These are phyloP conservation scores for Epiblema foenella DNA, from an alignment of 2,888 invertebrate species.

Conservation along the genomic window DNA sequence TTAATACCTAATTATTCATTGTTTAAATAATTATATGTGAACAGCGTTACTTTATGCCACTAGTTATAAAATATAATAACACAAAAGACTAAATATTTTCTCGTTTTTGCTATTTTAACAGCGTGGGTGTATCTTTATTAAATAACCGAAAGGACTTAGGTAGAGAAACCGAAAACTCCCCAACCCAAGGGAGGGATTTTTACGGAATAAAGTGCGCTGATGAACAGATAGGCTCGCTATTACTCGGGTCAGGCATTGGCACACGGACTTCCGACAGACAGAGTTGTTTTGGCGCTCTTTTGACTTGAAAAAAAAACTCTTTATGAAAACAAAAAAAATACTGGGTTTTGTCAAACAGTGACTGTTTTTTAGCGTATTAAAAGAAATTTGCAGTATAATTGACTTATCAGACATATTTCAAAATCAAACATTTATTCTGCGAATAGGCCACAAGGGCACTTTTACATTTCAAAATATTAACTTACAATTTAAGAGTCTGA, in stretches of 20 bases:
- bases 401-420: too few species aligned
- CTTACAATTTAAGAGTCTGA: too few species aligned
- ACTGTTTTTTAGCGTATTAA: too few species aligned
- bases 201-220: constrained; percentile 33
- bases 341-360: too few species aligned
- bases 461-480: too few species aligned
- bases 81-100: constrained; percentile 15
- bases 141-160: constrained; percentile 37
- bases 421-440: too few species aligned
- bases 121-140: constrained; percentile 42
- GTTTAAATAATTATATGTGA: background rate
- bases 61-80: background rate
- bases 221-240: constrained; percentile 28
- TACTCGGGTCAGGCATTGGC: constrained; percentile 18
- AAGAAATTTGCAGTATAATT: too few species aligned
- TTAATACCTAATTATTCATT: background rate
- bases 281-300: background rate
- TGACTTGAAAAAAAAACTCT: constrained; percentile 1
- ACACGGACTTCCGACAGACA: background rate
- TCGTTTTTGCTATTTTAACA: constrained; percentile 33
- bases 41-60: background rate
- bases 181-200: constrained; percentile 34
- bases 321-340: too few species aligned
- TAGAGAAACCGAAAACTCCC: constrained; percentile 30
- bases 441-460: too few species aligned